Evolutionary conservation across 2,888 invertebrate species (phyloP).

Genomic region (Tethea ocularis): DNA sequence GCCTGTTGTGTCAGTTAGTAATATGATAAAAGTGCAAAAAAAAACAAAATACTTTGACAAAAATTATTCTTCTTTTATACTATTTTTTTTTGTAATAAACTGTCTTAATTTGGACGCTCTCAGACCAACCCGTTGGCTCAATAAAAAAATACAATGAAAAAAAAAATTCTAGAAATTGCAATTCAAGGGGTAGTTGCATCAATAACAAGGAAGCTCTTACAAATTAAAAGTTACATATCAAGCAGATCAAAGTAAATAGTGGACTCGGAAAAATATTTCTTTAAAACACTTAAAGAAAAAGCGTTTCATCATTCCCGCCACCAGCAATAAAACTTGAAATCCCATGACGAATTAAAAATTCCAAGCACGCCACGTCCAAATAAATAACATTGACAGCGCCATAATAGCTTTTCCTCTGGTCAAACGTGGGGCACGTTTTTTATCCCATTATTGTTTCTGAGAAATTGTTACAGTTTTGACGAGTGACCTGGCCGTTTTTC

Average conservation of each 20-base stretch:
- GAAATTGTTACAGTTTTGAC: slow-evolving; percentile 84
- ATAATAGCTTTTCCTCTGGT: slow-evolving; percentile 75
- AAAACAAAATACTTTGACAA: too few species aligned
- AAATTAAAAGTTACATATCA: too few species aligned
- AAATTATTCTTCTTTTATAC: too few species aligned
- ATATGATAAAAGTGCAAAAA: too few species aligned
- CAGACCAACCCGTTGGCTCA: too few species aligned
- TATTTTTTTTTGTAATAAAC: too few species aligned
- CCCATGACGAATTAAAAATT: slow-evolving; percentile 80
- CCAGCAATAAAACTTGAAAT: slow-evolving; percentile 77
- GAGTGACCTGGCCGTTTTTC: slow-evolving; percentile 82
- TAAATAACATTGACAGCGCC: slow-evolving; percentile 82
- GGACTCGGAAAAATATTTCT: not conserved
- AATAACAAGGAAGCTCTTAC: too few species aligned
- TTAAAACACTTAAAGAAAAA: not conserved
- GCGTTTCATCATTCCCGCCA: slow-evolving; percentile 24
- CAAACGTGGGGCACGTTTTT: slow-evolving; percentile 63
- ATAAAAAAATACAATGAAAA: too few species aligned
- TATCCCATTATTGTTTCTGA: slow-evolving; percentile 82
- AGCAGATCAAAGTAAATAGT: not conserved
- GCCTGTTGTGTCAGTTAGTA: too few species aligned
- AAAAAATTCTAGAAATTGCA: too few species aligned
- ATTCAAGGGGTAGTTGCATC: too few species aligned
- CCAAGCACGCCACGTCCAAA: slow-evolving; percentile 72
- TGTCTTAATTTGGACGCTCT: too few species aligned